Conservation (phyloP, 2,888 invertebrate species). For the Chloroclystis v-ata region DNA sequence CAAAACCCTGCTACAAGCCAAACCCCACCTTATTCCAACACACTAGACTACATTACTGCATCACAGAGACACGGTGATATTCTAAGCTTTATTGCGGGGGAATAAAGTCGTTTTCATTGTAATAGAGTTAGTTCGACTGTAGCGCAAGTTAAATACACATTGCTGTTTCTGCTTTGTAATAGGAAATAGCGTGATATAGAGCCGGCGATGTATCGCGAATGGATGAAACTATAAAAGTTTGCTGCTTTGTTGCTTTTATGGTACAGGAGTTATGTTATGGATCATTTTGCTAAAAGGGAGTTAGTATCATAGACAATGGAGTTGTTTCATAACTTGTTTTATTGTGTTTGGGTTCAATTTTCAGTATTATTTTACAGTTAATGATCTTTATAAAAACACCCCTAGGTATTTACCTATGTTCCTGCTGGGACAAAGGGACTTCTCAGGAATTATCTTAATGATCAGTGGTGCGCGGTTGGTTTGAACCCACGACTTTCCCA, state of each 20-base stretch:
- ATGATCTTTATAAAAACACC: too few species aligned
- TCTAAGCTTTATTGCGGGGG: conserved; percentile 13
- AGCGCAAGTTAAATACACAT: conserved; percentile 28
- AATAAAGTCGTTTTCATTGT: conserved; percentile 11
- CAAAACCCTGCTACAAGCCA: conserved; percentile 28
- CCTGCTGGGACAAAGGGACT: too few species aligned
- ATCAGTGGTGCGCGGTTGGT: too few species aligned
- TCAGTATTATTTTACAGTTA: too few species aligned
- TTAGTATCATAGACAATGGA: not conserved
- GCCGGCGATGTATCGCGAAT: conserved; percentile 16
- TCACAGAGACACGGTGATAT: conserved; percentile 3
- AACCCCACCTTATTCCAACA: conserved; percentile 34
- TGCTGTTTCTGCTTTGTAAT: conserved; percentile 19
- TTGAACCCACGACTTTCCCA: too few species aligned
- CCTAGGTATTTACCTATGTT: too few species aligned
- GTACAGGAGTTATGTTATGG: too few species aligned
- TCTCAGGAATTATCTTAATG: too few species aligned
- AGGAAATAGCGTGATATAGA: conserved; percentile 10
- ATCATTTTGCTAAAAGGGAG: not conserved
- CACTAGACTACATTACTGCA: conserved; percentile 25
- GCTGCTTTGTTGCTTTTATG: not conserved
- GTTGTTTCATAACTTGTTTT: too few species aligned
- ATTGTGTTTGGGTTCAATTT: too few species aligned
- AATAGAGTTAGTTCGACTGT: conserved; percentile 10
- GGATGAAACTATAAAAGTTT: not conserved